Base-by-base conservation (phyloP, 2,113 vertebrate genomes). In the Rallus limicola region DNA sequence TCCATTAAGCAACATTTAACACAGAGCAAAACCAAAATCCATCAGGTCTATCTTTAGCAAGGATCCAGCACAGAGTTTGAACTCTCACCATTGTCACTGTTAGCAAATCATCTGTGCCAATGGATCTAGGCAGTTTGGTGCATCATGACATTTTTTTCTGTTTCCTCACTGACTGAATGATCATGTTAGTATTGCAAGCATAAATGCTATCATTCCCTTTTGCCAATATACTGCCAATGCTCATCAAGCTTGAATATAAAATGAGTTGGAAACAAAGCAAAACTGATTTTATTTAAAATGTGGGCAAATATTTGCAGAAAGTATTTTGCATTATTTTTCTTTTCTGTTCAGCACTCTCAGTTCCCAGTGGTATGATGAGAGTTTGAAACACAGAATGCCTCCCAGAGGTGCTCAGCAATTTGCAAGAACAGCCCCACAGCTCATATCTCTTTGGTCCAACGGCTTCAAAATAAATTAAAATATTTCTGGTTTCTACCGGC, bases 401-500 rank as follows among this genome's bases (percentile, higher is more conserved):
- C 93, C 92, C 92, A 93, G 88, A 90, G 85, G 90, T 94, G 71
- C 46, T 78, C 79, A 86, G 76, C 93, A 95, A 93, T 95, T 96
- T 97, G 70, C 93, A 95, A 95, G 89, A 95, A 90, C 89, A 96
- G 20, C 59, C 84, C 82, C 90, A 85, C 40, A 95, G 92, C 74
- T 94, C 86, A 59, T 92, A 92, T 76, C 8, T 93, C 23, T 91
- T 82, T 88, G 82, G 56, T 96, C 94, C 94, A 95, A 81, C 1
- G 18, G 29, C 46, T 93, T 83, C 85, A 88, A 94, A 95, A 86
- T 90, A 93, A 93, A 95, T 96, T 83, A 92, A 86, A 95, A 74
- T 86, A 86, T 86, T 97, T 93, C 79, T 93, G 15, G 5, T 88
- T 93, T 83, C 60, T 88, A 13, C 34, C 86, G 63, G 34, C 42